Evolutionary conservation across 2,888 invertebrate species (phyloP), one percentile per base, ranked within the genome.

Genomic region (Harpalus rufipes): DNA sequence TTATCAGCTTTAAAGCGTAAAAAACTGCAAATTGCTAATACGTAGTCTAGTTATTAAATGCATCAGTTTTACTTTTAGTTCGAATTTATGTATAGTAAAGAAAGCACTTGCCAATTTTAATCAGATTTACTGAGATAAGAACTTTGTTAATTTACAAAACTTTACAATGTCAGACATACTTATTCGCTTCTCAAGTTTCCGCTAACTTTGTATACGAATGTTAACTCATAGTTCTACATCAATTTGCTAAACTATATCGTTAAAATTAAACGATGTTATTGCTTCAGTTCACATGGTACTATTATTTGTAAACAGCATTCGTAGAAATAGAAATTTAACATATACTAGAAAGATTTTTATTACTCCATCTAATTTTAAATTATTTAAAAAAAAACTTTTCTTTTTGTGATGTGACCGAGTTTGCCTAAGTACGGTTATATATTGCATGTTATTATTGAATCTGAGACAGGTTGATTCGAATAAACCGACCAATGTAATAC

Each of bases 41-140:
- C 32, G 6, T 32, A 32, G 1, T 32, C 6, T 32, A 32, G 32
- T 32, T 5, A 5, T 32, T 32, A 32, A 32, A 32, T 6, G 6
- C 32, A 32, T 4, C 5, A 32, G 6, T 32, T 32, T 32, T 32
- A 6, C 32, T 4, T 32, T 32, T 32, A 32, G 6, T 32, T 32
- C 3, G 4, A 10, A 51, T 12, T 12, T 12, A 51, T 51, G 44
- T 51, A 1, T 1, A 44, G 7, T 44, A 51, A 51, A 12, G 44
- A 51, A 68, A 39, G 41, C 41, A 68, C 7, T 68, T 68, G 68
- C 41, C 68, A 39, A 68, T 68, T 68, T 68, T 68, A 41, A 68
- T 32, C 68, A 68, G 41, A 68, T 32, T 32, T 39, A 68, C 68
- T 68, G 25, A 68, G 68, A 68, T 68, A 16, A 68, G 41, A 68